Percentiles rank a stretch among this genome's conserved stretches.
These are phyloP conservation scores for Acanthosepion pharaonis DNA, from an alignment of 2,888 invertebrate species.

Conservation along the genomic window DNA sequence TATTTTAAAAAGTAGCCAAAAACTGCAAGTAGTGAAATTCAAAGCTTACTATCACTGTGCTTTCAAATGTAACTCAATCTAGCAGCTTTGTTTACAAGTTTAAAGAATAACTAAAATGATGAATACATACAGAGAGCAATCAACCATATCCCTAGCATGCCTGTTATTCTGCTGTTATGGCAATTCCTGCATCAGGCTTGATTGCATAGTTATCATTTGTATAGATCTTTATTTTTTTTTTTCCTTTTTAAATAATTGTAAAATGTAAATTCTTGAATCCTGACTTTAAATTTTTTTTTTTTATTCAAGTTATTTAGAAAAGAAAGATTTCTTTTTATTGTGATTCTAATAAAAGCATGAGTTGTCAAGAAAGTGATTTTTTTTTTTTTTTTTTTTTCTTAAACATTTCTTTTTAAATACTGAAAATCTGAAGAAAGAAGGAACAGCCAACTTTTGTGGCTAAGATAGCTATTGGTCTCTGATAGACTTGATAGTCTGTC, in stretches of 20 bases:
- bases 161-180: neutral
- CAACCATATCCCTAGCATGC: neutral
- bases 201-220: neutral
- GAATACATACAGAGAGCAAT: neutral
- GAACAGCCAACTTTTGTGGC: neutral
- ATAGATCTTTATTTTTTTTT: neutral
- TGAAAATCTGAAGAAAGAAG: neutral
- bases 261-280: neutral
- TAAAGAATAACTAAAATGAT: neutral
- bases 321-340: neutral
- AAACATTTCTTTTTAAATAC: neutral
- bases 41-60: no score
- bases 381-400: neutral
- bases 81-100: neutral
- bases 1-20: no score
- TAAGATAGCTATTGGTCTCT: neutral
- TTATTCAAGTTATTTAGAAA: no score
- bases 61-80: no score
- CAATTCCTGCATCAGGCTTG: neutral
- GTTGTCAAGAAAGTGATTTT: neutral
- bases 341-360: neutral
- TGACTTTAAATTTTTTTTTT: neutral
- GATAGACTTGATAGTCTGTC: neutral
- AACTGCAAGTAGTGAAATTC: no score
- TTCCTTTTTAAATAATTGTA: neutral